A percentile compares a stretch with the other conserved stretches of the same genome.
phyloP scores from a whole-genome alignment of 64 coral and sea anemone genomes.

The Dendrophyllia cribrosa region DNA sequence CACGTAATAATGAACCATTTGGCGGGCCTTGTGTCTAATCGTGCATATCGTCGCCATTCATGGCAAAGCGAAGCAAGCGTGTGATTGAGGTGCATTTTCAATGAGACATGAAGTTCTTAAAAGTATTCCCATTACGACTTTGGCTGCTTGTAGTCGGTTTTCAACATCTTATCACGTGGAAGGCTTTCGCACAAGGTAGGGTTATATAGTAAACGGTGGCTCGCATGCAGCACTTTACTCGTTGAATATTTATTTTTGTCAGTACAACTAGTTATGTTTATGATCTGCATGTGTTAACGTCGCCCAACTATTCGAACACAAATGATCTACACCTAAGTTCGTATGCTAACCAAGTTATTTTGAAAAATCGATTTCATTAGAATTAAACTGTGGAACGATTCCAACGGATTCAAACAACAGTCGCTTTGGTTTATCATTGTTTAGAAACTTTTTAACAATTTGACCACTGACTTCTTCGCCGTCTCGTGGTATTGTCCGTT shows the following conservation, averaged over 20 bases:
- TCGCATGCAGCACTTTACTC: no score
- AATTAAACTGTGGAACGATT: not conserved
- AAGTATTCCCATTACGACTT: not conserved
- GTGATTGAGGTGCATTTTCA: not conserved
- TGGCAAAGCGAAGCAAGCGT: not conserved
- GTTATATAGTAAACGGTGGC: not conserved
- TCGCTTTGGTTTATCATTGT: not conserved
- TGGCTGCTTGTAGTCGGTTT: not conserved
- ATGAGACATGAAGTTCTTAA: not conserved
- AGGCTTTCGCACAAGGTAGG: constrained; percentile 25
- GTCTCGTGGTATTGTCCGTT: no score
- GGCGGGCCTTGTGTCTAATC: constrained; percentile 23
- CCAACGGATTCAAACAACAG: no score
- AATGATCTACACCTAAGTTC: no score
- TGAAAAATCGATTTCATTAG: not conserved
- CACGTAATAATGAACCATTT: constrained; percentile 11
- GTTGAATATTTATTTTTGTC: no score
- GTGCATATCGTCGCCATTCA: constrained; percentile 12
- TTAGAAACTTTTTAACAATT: constrained; percentile 16
- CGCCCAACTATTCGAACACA: no score
- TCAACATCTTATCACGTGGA: not conserved
- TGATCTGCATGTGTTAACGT: no score
- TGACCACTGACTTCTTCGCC: not conserved
- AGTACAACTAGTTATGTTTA: no score
- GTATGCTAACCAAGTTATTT: not conserved